These are phyloP conservation scores for Actinemys pallida DNA, from an alignment of 2,113 vertebrate species.

Conservation along the genomic window DNA sequence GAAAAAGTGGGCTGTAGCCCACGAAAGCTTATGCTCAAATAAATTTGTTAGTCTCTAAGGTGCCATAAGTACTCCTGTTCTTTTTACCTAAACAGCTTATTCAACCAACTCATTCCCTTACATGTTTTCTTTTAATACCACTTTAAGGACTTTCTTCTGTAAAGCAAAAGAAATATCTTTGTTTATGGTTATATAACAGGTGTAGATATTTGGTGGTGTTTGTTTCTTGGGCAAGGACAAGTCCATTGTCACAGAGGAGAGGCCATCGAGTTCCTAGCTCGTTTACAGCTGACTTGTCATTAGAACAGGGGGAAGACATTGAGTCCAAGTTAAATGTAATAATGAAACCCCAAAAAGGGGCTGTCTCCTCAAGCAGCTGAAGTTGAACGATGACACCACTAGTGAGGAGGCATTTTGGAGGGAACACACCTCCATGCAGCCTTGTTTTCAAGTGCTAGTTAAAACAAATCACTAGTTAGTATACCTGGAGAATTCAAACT, in stretches of 20 bases:
- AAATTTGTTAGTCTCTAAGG: too few relatives aligned
- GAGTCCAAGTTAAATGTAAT: neutral
- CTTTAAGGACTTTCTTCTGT: neutral
- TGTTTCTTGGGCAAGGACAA: neutral
- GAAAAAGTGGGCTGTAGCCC: too few relatives aligned
- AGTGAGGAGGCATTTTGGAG: slow-evolving; percentile 1
- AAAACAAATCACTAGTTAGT: neutral
- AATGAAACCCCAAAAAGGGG: neutral
- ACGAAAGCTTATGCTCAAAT: too few relatives aligned
- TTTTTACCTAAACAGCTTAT: too few relatives aligned
- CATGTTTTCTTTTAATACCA: neutral
- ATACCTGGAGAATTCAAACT: neutral
- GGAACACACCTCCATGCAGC: neutral
- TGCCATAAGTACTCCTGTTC: too few relatives aligned
- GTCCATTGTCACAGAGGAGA: neutral
- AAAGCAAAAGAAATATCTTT: neutral
- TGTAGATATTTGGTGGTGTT: neutral
- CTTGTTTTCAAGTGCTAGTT: neutral
- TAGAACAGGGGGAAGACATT: neutral
- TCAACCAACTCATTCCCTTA: neutral
- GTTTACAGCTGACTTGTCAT: neutral
- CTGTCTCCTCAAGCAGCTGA: neutral
- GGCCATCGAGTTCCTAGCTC: neutral
- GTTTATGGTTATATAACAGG: neutral
- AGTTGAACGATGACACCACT: neutral